Conservation (phyloP, 2,113 vertebrate species). For the Sylvilagus bachmani region DNA sequence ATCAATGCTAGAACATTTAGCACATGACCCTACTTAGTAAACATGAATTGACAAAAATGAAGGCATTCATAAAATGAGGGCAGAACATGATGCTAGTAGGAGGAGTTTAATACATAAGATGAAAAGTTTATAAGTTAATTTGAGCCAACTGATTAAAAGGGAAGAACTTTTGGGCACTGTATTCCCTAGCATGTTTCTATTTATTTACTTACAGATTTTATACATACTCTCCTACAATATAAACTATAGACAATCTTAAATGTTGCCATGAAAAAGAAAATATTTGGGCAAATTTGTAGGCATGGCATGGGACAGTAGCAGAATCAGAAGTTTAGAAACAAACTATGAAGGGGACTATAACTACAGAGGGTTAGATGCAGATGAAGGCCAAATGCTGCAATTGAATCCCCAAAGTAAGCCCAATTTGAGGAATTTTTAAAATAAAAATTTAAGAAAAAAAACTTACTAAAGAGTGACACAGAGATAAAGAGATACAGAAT, state of each 20-base stretch:
- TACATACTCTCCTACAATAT: background rate
- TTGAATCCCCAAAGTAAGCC: slow-evolving; percentile 16
- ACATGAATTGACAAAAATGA: background rate
- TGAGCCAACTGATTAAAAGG: background rate
- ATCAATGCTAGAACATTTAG: background rate
- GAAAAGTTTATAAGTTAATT: slow-evolving; percentile 30
- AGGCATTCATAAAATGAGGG: background rate
- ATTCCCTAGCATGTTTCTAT: background rate
- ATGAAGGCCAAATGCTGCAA: slow-evolving; percentile 38
- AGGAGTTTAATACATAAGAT: slow-evolving; percentile 11
- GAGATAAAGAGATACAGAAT: too few species aligned
- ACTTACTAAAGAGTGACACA: too few species aligned
- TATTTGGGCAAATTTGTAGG: background rate
- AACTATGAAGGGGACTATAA: slow-evolving; percentile 55
- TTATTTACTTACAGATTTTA: slow-evolving; percentile 44
- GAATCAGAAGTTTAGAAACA: slow-evolving; percentile 49
- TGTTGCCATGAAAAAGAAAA: background rate
- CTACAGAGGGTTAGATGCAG: slow-evolving; percentile 7
- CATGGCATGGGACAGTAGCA: background rate
- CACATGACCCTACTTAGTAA: background rate
- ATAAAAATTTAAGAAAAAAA: too few species aligned
- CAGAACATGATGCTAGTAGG: slow-evolving; percentile 1
- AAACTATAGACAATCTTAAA: background rate
- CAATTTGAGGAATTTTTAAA: background rate
- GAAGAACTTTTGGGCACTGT: slow-evolving; percentile 28